Percentiles rank a stretch among this genome's conserved stretches.
Evolutionary conservation across 2,888 invertebrate species (phyloP).

Genomic region (Macaria notata): DNA sequence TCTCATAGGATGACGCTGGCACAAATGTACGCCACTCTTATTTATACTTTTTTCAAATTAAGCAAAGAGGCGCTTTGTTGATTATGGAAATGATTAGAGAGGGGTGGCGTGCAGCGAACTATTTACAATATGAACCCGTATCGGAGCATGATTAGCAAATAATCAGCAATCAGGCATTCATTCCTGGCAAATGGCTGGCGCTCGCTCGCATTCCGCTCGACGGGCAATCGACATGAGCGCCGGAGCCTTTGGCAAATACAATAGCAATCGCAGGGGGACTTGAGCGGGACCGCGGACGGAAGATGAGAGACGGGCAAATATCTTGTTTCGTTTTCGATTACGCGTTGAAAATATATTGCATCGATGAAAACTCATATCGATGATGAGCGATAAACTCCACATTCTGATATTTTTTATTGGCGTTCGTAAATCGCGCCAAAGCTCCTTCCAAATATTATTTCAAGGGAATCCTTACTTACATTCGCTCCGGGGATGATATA

Average conservation of each 20-base stretch:
- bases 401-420: slow-evolving; percentile 9
- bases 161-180: slow-evolving; percentile 55
- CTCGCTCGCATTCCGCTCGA: slow-evolving; percentile 57
- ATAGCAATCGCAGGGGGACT: slow-evolving; percentile 67
- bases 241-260: slow-evolving; percentile 75
- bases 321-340: slow-evolving; percentile 46
- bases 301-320: slow-evolving; percentile 67
- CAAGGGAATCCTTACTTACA: slow-evolving; percentile 27
- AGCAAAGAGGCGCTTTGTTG: slow-evolving; percentile 32
- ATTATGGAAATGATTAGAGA: slow-evolving; percentile 29
- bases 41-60: slow-evolving; percentile 48
- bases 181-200: slow-evolving; percentile 55
- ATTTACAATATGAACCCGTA: slow-evolving; percentile 40
- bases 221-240: slow-evolving; percentile 73
- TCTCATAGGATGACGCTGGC: slow-evolving; percentile 51
- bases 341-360: slow-evolving; percentile 36
- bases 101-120: slow-evolving; percentile 19
- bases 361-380: slow-evolving; percentile 15
- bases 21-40: slow-evolving; percentile 18
- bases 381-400: neutral
- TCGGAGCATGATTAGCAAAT: slow-evolving; percentile 57
- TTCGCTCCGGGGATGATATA: slow-evolving; percentile 42
- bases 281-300: slow-evolving; percentile 53
- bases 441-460: slow-evolving; percentile 26
- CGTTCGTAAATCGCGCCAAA: slow-evolving; percentile 20